A percentile compares a stretch with the other conserved stretches of the same genome.
These are phyloP conservation scores for Ciconia stormi DNA, from an alignment of 2,113 vertebrate genomes.

Conservation along the genomic window DNA sequence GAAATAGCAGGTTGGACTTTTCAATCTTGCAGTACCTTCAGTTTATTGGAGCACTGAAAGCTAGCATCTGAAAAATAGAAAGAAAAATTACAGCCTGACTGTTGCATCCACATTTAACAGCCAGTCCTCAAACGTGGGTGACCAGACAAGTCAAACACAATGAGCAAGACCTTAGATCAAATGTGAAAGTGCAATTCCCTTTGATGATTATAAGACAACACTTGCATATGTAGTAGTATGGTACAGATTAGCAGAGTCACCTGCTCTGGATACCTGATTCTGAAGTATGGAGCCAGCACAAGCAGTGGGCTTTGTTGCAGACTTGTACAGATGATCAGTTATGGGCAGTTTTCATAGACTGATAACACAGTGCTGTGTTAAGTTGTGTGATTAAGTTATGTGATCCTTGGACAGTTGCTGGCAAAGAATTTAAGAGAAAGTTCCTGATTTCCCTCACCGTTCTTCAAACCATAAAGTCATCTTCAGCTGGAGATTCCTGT, in stretches of 20 bases:
- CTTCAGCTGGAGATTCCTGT: neutral
- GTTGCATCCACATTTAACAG: neutral
- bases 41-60: neutral
- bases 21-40: neutral
- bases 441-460: neutral
- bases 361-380: neutral
- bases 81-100: neutral
- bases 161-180: neutral
- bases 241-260: neutral
- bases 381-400: neutral
- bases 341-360: neutral
- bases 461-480: neutral
- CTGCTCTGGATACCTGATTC: neutral
- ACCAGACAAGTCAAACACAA: neutral
- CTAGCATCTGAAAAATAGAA: neutral
- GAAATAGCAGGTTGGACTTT: neutral
- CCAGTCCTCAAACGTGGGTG: neutral
- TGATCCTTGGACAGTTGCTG: neutral
- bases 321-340: neutral
- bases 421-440: neutral
- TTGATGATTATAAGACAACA: neutral
- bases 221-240: rapidly evolving
- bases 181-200: neutral
- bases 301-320: neutral
- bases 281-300: neutral